phyloP scores from a whole-genome alignment of 2,113 vertebrate genomes.

The Misgurnus mizolepis region DNA sequence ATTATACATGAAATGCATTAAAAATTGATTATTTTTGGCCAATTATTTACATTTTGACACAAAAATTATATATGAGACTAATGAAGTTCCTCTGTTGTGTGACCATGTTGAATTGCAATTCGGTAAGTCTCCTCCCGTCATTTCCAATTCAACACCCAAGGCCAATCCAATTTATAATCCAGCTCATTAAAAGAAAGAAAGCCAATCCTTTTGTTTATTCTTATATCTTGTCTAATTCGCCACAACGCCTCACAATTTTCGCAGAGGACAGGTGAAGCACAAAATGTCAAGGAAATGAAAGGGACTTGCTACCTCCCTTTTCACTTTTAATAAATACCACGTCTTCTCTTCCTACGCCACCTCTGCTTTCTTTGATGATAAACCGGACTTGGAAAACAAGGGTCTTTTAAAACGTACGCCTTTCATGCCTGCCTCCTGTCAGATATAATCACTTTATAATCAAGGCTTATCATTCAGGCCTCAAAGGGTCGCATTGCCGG shows the following conservation, averaged over 20 bases:
- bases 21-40: too few relatives aligned
- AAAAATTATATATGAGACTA: too few relatives aligned
- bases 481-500: constrained; percentile 33
- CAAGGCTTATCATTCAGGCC: constrained; percentile 38
- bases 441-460: constrained; percentile 50
- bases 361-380: constrained; percentile 33
- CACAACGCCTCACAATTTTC: background rate
- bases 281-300: constrained; percentile 6
- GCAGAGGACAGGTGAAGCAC: background rate
- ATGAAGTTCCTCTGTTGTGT: too few relatives aligned
- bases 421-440: constrained; percentile 47
- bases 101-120: background rate
- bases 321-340: constrained; percentile 37
- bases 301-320: background rate
- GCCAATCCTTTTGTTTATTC: background rate
- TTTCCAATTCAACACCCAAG: background rate
- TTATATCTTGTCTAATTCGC: background rate
- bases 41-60: too few relatives aligned
- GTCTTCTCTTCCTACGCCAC: constrained; percentile 1
- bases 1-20: too few relatives aligned
- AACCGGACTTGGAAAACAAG: constrained; percentile 27
- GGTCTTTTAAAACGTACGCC: constrained; percentile 29
- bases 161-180: background rate
- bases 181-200: background rate
- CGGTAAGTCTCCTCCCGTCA: background rate